These are phyloP conservation scores for Orchestes rusci DNA, from an alignment of 2,888 invertebrate species.

Conservation along the genomic window DNA sequence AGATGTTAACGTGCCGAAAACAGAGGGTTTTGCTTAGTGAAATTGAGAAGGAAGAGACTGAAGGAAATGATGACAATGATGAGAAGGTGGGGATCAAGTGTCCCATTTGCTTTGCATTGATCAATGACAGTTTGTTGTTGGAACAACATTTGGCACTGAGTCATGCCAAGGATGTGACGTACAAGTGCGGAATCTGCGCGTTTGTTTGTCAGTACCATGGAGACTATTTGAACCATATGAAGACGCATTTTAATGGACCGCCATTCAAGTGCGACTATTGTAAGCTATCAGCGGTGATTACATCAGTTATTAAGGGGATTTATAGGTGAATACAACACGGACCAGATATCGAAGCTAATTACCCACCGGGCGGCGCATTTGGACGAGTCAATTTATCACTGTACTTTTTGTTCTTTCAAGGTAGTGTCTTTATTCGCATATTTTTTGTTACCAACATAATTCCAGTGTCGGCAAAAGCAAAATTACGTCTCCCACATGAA, in stretches of 20 bases:
- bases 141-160: slow-evolving; percentile 51
- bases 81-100: slow-evolving; percentile 44
- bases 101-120: slow-evolving; percentile 49
- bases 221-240: slow-evolving; percentile 55
- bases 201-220: slow-evolving; percentile 57
- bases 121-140: slow-evolving; percentile 46
- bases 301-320: slow-evolving; percentile 3
- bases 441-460: too few species aligned
- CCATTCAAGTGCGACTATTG: slow-evolving; percentile 58
- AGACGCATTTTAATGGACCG: slow-evolving; percentile 53
- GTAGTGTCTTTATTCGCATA: too few species aligned
- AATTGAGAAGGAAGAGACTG: slow-evolving; percentile 34
- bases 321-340: slow-evolving; percentile 40
- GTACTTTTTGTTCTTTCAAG: slow-evolving; percentile 51
- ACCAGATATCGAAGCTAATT: slow-evolving; percentile 50
- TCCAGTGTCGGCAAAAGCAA: slow-evolving; percentile 51
- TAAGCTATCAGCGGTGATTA: slow-evolving; percentile 29
- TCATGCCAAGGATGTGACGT: slow-evolving; percentile 52
- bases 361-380: slow-evolving; percentile 54
- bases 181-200: slow-evolving; percentile 55
- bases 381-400: slow-evolving; percentile 45
- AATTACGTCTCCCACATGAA: slow-evolving; percentile 54
- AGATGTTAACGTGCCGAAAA: slow-evolving; percentile 41
- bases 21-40: slow-evolving; percentile 37
- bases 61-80: slow-evolving; percentile 33